Percentiles rank a stretch among this genome's conserved stretches.
Conservation (phyloP, 2,797 vertebrate species). For the Novumbra hubbsi region DNA sequence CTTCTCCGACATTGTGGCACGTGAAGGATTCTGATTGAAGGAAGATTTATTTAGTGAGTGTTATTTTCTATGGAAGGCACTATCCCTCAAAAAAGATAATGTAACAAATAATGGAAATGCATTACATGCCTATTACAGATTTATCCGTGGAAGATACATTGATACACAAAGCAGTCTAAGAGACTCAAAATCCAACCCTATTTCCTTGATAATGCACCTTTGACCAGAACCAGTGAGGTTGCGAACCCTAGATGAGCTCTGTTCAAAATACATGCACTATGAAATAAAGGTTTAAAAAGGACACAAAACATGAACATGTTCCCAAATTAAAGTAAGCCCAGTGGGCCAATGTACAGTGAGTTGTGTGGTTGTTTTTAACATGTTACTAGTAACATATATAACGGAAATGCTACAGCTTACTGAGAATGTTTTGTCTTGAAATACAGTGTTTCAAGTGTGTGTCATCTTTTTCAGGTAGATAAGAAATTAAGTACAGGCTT, state of each 20-base stretch:
- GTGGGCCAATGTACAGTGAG: constrained; percentile 47
- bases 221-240: background rate
- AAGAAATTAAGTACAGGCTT: constrained; percentile 51
- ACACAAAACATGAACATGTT: constrained; percentile 10
- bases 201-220: background rate
- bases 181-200: background rate
- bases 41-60: constrained; percentile 55
- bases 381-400: constrained; percentile 29
- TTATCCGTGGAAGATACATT: constrained; percentile 11
- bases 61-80: constrained; percentile 36
- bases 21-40: constrained; percentile 18
- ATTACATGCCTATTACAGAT: background rate
- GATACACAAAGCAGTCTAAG: constrained; percentile 1
- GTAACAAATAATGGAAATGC: background rate
- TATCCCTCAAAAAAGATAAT: background rate
- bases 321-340: constrained; percentile 22
- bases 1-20: constrained; percentile 25
- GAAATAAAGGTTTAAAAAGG: background rate
- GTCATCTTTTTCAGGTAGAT: constrained; percentile 28
- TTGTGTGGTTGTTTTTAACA: constrained; percentile 22
- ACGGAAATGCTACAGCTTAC: constrained; percentile 52
- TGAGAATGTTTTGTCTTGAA: constrained; percentile 33
- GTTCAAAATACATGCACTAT: background rate
- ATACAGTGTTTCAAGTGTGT: constrained; percentile 46
- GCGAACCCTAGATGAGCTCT: background rate